Conservation (phyloP, 2,113 vertebrate genomes). For the Syngnathus typhle region DNA sequence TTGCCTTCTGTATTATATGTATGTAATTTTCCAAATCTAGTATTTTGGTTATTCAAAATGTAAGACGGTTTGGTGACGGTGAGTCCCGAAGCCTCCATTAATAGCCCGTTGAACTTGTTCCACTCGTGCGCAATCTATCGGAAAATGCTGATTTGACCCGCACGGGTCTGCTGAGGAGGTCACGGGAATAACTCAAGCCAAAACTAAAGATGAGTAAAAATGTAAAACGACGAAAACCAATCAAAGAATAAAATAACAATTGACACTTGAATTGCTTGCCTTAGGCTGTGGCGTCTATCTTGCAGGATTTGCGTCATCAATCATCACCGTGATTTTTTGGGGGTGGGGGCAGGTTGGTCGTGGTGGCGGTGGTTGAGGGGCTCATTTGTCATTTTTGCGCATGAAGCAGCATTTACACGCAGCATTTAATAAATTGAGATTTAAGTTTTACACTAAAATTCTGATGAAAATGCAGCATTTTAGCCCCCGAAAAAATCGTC, state of each 20-base stretch:
- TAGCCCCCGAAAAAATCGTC: not conserved
- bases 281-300: not conserved
- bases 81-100: too few species aligned
- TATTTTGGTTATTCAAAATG: too few species aligned
- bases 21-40: too few species aligned
- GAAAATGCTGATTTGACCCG: not conserved
- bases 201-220: too few species aligned
- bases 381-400: not conserved
- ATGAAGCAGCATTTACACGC: not conserved
- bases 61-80: too few species aligned
- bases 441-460: too few species aligned
- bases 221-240: too few species aligned
- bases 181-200: not conserved
- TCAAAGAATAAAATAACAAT: not conserved
- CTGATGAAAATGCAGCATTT: not conserved
- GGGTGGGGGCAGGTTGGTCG: not conserved
- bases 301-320: not conserved
- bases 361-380: not conserved
- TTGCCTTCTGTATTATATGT: too few species aligned
- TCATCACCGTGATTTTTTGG: conserved; percentile 4
- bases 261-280: not conserved
- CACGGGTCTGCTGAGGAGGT: not conserved
- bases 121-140: not conserved
- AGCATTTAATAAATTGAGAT: not conserved
- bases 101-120: too few species aligned